These are phyloP conservation scores for Lepus americanus DNA, from an alignment of 2,113 vertebrate genomes.

Conservation along the genomic window DNA sequence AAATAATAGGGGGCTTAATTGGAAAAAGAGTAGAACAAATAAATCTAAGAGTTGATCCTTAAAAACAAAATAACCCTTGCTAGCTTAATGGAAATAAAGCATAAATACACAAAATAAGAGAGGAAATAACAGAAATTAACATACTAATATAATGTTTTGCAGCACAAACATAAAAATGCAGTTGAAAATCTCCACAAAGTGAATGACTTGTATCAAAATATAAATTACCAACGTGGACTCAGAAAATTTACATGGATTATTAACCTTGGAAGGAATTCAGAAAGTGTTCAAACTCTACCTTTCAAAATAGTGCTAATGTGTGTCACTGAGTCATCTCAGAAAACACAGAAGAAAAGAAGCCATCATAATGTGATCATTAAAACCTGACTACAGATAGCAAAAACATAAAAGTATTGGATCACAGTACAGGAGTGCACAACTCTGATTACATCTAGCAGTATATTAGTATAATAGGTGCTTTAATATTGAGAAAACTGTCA, in stretches of 20 bases:
- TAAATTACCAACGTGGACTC: slow-evolving; percentile 5
- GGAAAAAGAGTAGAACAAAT: not conserved
- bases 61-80: not conserved
- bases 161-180: not conserved
- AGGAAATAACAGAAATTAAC: slow-evolving; percentile 5
- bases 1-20: slow-evolving; percentile 1
- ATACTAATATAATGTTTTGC: not conserved
- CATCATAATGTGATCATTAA: not conserved
- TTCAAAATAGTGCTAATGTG: not conserved
- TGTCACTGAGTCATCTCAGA: slow-evolving; percentile 11
- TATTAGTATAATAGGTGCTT: slow-evolving; percentile 13
- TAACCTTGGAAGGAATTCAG: not conserved
- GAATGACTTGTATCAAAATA: not conserved
- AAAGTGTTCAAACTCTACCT: not conserved
- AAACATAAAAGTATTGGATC: slow-evolving; percentile 12
- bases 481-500: not conserved
- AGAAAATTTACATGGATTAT: not conserved
- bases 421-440: not conserved
- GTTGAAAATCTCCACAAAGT: slow-evolving; percentile 31
- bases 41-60: not conserved
- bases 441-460: not conserved
- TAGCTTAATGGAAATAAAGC: slow-evolving; percentile 4
- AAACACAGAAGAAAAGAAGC: not conserved
- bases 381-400: not conserved
- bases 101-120: not conserved